phyloP scores from a whole-genome alignment of 2,797 vertebrate species.

The Chrysocyon brachyurus region DNA sequence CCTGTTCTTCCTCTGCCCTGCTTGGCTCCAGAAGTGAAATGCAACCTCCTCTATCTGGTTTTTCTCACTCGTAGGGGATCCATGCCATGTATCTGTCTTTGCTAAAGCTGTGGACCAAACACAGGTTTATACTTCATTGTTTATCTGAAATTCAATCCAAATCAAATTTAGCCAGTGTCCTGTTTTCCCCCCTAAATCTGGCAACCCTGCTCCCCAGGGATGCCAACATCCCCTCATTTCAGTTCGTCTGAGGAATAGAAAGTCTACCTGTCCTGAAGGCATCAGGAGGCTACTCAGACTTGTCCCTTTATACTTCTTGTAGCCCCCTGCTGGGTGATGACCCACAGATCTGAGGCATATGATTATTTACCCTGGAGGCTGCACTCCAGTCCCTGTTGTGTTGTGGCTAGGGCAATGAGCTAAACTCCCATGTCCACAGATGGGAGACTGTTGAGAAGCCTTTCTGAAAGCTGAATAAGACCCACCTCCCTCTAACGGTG shows the following conservation, averaged over 20 bases:
- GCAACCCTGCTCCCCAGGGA: not conserved
- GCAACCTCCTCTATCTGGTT: not conserved
- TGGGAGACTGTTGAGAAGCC: not conserved
- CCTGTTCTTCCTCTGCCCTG: not conserved
- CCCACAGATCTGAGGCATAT: not conserved
- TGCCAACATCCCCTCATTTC: not conserved
- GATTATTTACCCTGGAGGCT: not conserved
- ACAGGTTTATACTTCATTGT: not conserved
- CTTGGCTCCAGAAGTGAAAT: not conserved
- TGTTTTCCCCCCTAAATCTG: not conserved
- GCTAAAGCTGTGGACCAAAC: not conserved
- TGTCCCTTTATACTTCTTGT: not conserved
- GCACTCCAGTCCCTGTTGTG: too few species aligned
- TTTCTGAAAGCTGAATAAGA: not conserved
- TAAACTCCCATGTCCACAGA: too few species aligned
- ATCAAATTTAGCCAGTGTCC: not conserved
- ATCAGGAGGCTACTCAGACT: not conserved
- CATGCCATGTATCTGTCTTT: not conserved
- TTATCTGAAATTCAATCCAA: conserved; percentile 37
- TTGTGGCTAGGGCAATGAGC: not conserved
- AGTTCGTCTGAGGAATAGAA: not conserved
- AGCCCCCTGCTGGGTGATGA: not conserved
- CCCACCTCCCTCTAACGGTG: not conserved
- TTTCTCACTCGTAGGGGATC: not conserved
- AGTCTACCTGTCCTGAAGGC: not conserved